A percentile compares a stretch with the other conserved stretches of the same genome.
Conservation (phyloP, 1,140 invertebrate genomes). For the Hylyphantes graminicola region DNA sequence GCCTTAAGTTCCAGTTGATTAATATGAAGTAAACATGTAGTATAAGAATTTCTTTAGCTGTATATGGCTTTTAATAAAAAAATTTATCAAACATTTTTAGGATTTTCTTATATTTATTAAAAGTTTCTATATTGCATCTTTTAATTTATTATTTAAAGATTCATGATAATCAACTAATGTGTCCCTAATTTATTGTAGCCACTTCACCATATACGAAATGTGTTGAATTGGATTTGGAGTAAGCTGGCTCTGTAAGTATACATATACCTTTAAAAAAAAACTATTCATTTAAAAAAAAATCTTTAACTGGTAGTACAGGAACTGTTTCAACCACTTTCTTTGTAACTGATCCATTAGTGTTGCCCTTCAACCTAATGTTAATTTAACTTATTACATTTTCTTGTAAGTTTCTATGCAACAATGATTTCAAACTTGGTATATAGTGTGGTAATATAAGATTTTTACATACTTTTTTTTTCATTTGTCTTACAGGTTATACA, state of each 20-base stretch:
- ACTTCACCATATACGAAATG: constrained; percentile 51
- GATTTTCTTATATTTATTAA: too few species aligned
- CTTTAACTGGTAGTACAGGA: too few species aligned
- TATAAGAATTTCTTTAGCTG: too few species aligned
- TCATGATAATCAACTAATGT: too few species aligned
- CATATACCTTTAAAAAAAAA: background rate
- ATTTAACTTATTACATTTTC: background rate
- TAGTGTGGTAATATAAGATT: background rate
- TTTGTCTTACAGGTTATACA: constrained; percentile 42
- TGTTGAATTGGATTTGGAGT: constrained; percentile 59
- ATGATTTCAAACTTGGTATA: background rate
- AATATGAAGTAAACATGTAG: too few species aligned
- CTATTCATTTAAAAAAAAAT: background rate
- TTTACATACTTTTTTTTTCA: background rate
- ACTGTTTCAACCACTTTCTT: too few species aligned
- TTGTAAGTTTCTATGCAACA: background rate
- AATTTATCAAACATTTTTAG: too few species aligned
- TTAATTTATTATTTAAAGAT: too few species aligned
- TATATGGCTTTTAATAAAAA: too few species aligned
- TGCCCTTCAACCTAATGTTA: background rate
- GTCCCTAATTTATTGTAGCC: constrained; percentile 39
- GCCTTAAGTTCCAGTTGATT: too few species aligned
- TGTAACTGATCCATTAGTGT: too few species aligned
- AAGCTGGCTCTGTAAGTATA: constrained; percentile 60
- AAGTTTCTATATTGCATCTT: too few species aligned